Evolutionary conservation across 1,140 invertebrate species (phyloP), one percentile per base, ranked within the genome.

Genomic region (Dendroctonus valens): DNA sequence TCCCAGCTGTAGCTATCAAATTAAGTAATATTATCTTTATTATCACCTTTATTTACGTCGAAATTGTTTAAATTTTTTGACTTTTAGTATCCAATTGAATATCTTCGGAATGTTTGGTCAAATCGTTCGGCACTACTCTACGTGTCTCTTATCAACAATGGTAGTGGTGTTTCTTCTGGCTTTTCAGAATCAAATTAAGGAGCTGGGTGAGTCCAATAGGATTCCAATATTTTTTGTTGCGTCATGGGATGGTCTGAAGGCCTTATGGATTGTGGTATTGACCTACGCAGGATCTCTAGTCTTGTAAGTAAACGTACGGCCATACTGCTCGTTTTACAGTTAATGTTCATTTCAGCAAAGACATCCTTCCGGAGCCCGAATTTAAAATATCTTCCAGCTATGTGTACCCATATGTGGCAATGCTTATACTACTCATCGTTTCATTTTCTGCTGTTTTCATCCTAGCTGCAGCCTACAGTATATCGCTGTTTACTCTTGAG

Each of bases 1-100:
- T 77, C 83, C 85, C n/a, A 70, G 76, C 7, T 89, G 86, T 72
- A 77, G 78, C 11, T 88, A 87, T 73, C 73, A 72, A 63, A 79
- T 89, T 12, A 83, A 79, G 82, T 83, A 73, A 15, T 7, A 46
- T 46, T 2, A 5, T 5, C 44, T 60, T 60, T 49, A 15, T 51
- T 50, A 15, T 46, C 8, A 53, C 67, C n/a, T n/a, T n/a, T n/a
- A n/a, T 11, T 55, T 57, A 7, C 41, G 55, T 6, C 14, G 46
- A 39, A 15, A 53, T 7, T 3, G 11, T 54, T 15, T 60, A 67
- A 42, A 42, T 38, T 50, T 11, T 60, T 65, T 41, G 50, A 69
- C 69, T 77, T 76, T 69, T 59, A 81, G 79, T 46, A 76, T 81
- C 15, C 53, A 68, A 51, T 52, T 72, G 26, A 76, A 76, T 38